Conservation (phyloP, 92 coral and sea anemone genomes). For the Actinostola sp. region DNA sequence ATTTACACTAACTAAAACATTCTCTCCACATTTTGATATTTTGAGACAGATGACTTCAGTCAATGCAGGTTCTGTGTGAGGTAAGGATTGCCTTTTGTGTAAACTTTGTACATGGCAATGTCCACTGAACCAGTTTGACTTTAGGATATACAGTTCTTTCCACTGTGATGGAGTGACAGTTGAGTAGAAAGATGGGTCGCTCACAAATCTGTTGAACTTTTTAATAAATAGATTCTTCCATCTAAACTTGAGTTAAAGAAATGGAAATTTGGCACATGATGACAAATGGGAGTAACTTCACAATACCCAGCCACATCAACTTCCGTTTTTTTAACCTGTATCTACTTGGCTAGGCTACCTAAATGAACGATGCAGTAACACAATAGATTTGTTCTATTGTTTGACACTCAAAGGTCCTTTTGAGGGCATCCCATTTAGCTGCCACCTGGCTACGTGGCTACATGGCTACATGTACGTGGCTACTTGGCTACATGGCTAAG, state of each 20-base stretch:
- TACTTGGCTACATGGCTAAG: too few species aligned
- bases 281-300: neutral
- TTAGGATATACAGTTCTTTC: slow-evolving; percentile 78
- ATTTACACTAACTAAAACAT: slow-evolving; percentile 71
- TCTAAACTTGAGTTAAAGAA: slow-evolving; percentile 40
- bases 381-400: too few species aligned
- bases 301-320: neutral
- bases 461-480: too few species aligned
- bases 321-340: too few species aligned
- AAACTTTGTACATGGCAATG: slow-evolving; percentile 88
- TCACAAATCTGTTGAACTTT: slow-evolving; percentile 71
- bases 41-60: slow-evolving; percentile 67
- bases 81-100: slow-evolving; percentile 41
- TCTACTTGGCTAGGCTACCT: too few species aligned
- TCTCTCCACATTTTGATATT: slow-evolving; percentile 80
- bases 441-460: too few species aligned
- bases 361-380: too few species aligned
- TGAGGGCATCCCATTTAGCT: too few species aligned
- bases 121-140: slow-evolving; percentile 91
- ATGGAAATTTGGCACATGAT: neutral
- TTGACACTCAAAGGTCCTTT: too few species aligned
- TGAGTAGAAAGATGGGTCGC: slow-evolving; percentile 61
- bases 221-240: slow-evolving; percentile 75
- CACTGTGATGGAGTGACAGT: slow-evolving; percentile 78
- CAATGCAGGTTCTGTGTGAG: slow-evolving; percentile 32